A percentile compares a stretch with the other conserved stretches of the same genome.
These are phyloP conservation scores for Epizoanthus illoricatus DNA, from an alignment of 92 coral and sea anemone species.

Conservation along the genomic window DNA sequence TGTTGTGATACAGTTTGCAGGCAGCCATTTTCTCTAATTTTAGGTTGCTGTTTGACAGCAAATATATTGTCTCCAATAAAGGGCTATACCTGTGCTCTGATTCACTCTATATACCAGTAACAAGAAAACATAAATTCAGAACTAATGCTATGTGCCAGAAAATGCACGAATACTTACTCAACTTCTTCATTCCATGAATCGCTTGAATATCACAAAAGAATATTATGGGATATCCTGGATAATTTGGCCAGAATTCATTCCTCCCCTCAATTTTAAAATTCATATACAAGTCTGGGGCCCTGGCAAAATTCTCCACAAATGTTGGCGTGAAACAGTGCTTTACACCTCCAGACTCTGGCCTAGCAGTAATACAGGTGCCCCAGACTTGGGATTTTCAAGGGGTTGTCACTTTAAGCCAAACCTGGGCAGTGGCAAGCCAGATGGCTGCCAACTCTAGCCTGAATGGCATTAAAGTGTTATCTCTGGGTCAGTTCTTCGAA, in stretches of 20 bases:
- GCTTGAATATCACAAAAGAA: not conserved
- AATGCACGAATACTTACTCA: constrained; percentile 20
- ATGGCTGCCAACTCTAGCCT: too few species aligned
- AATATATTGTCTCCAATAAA: too few species aligned
- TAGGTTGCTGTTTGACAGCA: too few species aligned
- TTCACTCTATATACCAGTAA: too few species aligned
- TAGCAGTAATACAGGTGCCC: constrained; percentile 42
- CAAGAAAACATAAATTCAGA: constrained; percentile 12
- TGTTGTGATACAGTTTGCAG: too few species aligned
- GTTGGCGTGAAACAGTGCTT: constrained; percentile 10
- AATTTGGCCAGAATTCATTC: not conserved
- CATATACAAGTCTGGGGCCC: not conserved
- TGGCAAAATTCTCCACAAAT: constrained; percentile 4
- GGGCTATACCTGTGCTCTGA: too few species aligned
- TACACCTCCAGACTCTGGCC: constrained; percentile 25
- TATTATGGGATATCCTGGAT: constrained; percentile 16
- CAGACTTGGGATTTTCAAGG: constrained; percentile 39
- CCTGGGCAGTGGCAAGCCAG: not conserved
- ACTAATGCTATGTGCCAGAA: constrained; percentile 18
- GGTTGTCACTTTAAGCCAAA: constrained; percentile 15
- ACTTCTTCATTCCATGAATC: constrained; percentile 7
- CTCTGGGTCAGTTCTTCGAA: constrained; percentile 13
- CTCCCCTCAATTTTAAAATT: not conserved
- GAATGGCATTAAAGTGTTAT: constrained; percentile 1
- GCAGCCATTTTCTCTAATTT: too few species aligned